A percentile compares a stretch with the other conserved stretches of the same genome.
These are phyloP conservation scores for Megaptera novaeangliae DNA, from an alignment of 2,113 vertebrate genomes.

Conservation along the genomic window DNA sequence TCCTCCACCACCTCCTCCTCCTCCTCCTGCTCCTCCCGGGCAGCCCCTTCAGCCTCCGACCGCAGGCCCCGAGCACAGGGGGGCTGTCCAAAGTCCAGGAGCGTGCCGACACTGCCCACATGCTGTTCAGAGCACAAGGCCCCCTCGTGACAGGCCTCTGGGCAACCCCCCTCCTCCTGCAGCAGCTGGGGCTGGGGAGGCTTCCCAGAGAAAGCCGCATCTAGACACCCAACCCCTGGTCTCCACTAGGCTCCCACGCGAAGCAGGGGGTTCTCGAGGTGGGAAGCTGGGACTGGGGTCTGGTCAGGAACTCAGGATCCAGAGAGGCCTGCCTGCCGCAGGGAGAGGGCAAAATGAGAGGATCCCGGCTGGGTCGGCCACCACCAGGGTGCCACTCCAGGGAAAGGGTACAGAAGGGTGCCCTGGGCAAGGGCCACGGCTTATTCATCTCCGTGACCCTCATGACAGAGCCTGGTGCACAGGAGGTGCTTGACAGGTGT, in stretches of 20 bases:
- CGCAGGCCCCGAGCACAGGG: slow-evolving; percentile 76
- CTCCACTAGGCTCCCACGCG: not conserved
- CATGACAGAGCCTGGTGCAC: not conserved
- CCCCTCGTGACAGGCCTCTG: slow-evolving; percentile 36
- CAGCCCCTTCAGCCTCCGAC: slow-evolving; percentile 73
- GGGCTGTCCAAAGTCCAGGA: slow-evolving; percentile 84
- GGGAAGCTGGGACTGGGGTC: not conserved
- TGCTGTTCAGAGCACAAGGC: slow-evolving; percentile 83
- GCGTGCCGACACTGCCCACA: slow-evolving; percentile 85
- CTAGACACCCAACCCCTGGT: not conserved
- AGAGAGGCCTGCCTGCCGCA: not conserved
- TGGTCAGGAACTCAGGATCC: not conserved
- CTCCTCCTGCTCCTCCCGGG: slow-evolving; percentile 75
- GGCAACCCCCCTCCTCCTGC: not conserved
- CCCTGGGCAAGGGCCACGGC: not conserved
- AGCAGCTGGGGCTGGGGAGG: not conserved
- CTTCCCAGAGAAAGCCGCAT: not conserved
- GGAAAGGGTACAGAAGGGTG: not conserved
- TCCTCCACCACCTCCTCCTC: slow-evolving; percentile 72
- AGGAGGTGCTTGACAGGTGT: not conserved
- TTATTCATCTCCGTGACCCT: not conserved
- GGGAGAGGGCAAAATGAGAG: not conserved
- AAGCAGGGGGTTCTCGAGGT: not conserved
- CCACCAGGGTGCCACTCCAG: not conserved
- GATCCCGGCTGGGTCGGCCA: not conserved